phyloP scores from a whole-genome alignment of 53 echinoderm and acorn worm genomes.

The Astropecten irregularis region DNA sequence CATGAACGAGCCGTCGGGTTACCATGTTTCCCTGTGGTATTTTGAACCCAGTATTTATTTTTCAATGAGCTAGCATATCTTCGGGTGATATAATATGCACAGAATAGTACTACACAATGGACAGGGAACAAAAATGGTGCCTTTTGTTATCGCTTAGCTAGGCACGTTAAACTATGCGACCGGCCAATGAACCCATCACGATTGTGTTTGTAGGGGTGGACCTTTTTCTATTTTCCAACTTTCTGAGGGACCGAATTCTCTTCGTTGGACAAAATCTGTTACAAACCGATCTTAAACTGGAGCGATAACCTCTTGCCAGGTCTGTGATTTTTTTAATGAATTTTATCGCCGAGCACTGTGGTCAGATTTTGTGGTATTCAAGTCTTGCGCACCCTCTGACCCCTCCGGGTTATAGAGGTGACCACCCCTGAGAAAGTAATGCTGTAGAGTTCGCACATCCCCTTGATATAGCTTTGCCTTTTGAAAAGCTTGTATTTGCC shows the following conservation, averaged over 20 bases:
- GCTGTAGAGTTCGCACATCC: not conserved
- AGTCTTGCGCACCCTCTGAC: no score
- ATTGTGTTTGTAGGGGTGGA: constrained; percentile 26
- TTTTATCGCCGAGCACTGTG: no score
- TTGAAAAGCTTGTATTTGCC: constrained; percentile 49
- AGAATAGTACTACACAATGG: not conserved
- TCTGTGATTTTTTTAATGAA: no score
- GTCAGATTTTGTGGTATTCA: no score
- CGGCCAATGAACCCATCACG: constrained; percentile 45
- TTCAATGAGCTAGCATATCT: constrained; percentile 32
- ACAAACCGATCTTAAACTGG: no score
- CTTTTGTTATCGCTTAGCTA: constrained; percentile 46
- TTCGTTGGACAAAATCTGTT: no score
- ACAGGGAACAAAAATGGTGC: not conserved
- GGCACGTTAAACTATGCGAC: constrained; percentile 56
- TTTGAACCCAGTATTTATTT: constrained; percentile 15
- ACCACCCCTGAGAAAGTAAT: not conserved
- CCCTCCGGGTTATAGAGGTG: no score
- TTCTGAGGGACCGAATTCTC: constrained; percentile 9
- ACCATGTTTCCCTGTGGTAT: not conserved
- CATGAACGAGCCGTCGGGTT: constrained; percentile 16
- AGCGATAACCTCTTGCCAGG: no score
- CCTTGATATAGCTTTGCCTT: not conserved
- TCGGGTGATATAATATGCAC: constrained; percentile 24
- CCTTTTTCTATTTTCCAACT: not conserved